Evolutionary conservation across 2,797 vertebrate genomes (phyloP), one percentile per base, ranked within the genome.

Genomic region (Leptoclinus maculatus): DNA sequence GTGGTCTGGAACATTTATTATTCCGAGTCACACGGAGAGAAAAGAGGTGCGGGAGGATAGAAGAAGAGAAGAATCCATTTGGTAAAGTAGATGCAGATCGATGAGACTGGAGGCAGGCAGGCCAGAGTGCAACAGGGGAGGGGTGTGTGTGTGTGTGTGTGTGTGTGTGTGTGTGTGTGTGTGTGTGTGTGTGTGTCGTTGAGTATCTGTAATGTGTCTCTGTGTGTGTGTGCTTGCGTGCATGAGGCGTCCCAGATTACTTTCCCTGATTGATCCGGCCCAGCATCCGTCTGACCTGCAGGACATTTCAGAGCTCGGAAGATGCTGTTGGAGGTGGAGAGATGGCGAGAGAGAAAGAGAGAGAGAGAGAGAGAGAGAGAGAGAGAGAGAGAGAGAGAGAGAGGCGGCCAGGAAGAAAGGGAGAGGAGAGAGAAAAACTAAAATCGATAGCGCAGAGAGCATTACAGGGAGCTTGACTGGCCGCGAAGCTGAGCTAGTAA

Each of bases 41-140:
- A 83, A 87, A 83, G 68, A 82, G 81, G 81, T 69, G 78, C 90
- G 87, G 86, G 88, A 86, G 85, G 86, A 89, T 85, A 90, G 90
- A 91, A 90, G 83, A 91, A 87, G 84, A 89, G 88, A 90, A 83
- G 91, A 95, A 95, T 94, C 94, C 91, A 95, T 96, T 96, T 95
- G 90, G 93, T 93, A 94, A 95, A 95, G 94, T 95, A 95, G 95
- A 94, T 95, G 92, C 92, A 92, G 94, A 96, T 96, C 94, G 91
- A 95, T 96, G 88, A 88, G 85, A 88, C 87, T 90, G 93, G 93
- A 95, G 94, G 93, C 88, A 92, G 92, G 89, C 91, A 85, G 92
- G 87, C 84, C 89, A 90, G 88, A 92, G 92, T 88, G 91, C 90
- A 92, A 74, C 65, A 83, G 80, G 81, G 75, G 76, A 85, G 77